These are phyloP conservation scores for Picathartes gymnocephalus DNA, from an alignment of 2,113 vertebrate genomes.

Conservation along the genomic window DNA sequence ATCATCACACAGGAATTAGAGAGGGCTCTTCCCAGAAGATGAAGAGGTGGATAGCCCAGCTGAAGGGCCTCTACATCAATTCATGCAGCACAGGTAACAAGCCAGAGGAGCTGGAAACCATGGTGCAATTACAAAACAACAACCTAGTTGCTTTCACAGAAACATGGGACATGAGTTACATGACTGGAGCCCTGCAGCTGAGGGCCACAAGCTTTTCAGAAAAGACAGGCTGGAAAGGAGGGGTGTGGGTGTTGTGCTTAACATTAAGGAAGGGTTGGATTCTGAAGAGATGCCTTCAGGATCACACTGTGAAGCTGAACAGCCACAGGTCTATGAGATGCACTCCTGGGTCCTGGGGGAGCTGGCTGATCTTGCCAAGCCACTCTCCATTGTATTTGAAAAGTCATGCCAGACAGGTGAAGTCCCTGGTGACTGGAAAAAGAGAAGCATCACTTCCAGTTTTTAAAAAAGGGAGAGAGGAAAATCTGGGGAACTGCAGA, in stretches of 20 bases:
- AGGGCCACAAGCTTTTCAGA: background rate
- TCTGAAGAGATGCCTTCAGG: background rate
- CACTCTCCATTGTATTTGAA: background rate
- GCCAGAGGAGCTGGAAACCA: background rate
- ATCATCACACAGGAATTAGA: background rate
- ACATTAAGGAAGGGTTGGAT: too few relatives aligned
- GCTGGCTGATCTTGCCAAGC: background rate
- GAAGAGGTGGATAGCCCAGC: background rate
- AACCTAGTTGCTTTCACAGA: background rate
- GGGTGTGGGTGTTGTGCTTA: too few relatives aligned
- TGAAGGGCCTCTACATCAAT: background rate
- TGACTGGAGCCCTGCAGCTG: background rate
- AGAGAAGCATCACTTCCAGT: background rate
- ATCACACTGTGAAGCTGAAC: background rate
- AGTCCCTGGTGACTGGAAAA: background rate
- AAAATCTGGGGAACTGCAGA: background rate
- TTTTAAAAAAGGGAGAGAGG: background rate
- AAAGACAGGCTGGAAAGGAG: background rate
- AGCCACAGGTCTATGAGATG: background rate
- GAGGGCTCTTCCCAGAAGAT: too few relatives aligned
- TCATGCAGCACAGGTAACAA: background rate
- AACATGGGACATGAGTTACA: background rate
- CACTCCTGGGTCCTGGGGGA: background rate
- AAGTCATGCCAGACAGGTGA: background rate
- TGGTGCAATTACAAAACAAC: background rate